Conservation (phyloP, 2,888 invertebrate species). For the Drosophila acutilabella region DNA sequence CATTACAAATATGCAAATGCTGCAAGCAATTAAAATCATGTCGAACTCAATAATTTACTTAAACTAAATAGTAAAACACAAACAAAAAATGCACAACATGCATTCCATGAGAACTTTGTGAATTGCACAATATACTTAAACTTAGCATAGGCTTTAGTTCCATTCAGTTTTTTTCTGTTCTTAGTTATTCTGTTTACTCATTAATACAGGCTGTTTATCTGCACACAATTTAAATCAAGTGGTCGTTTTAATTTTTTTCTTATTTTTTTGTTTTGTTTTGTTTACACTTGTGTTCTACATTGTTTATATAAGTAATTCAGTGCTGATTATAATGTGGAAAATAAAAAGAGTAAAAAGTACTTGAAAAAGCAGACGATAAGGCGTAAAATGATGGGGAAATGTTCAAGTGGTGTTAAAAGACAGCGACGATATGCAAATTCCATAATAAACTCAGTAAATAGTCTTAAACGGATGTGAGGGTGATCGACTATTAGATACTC, state of each 20-base stretch:
- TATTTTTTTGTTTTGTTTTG: constrained; percentile 16
- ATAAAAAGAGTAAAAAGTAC: constrained; percentile 30
- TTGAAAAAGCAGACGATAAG: constrained; percentile 48
- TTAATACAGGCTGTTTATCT: constrained; percentile 42
- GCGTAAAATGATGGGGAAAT: constrained; percentile 41
- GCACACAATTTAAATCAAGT: constrained; percentile 49
- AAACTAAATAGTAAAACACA: background rate
- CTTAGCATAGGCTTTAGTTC: constrained; percentile 39
- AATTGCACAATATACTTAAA: constrained; percentile 18
- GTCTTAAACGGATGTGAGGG: background rate
- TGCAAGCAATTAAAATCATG: constrained; percentile 11
- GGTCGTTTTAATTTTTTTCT: background rate
- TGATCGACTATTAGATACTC: background rate
- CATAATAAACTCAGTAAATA: constrained; percentile 9
- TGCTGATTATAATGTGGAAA: constrained; percentile 51
- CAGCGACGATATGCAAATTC: constrained; percentile 38
- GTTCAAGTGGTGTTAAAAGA: constrained; percentile 45
- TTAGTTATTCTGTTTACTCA: constrained; percentile 28
- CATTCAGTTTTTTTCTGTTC: background rate
- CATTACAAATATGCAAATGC: constrained; percentile 39
- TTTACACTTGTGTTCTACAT: constrained; percentile 43
- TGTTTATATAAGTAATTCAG: constrained; percentile 54
- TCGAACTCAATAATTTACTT: constrained; percentile 15
- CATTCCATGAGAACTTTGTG: background rate
- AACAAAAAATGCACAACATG: constrained; percentile 1